These are phyloP conservation scores for Orthonychiurus folsomi DNA, from an alignment of 2,888 invertebrate species.

Conservation along the genomic window DNA sequence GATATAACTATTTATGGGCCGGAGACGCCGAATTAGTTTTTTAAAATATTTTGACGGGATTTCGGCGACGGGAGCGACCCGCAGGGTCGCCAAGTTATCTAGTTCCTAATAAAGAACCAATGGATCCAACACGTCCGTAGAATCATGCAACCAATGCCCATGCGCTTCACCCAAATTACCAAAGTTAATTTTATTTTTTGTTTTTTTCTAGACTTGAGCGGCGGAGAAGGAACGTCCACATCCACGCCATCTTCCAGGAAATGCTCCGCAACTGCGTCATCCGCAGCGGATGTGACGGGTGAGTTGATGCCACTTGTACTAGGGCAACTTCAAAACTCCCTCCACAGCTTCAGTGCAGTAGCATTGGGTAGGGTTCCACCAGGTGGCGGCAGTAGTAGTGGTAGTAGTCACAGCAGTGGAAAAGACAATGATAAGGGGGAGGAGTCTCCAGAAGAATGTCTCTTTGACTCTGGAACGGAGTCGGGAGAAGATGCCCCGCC, in stretches of 20 bases:
- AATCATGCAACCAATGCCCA: too few species aligned
- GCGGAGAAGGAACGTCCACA: neutral
- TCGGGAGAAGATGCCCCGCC: slow-evolving; percentile 54
- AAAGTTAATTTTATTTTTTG: neutral
- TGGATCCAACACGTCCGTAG: too few species aligned
- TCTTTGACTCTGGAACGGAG: slow-evolving; percentile 59
- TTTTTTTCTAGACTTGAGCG: neutral
- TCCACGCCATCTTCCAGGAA: neutral
- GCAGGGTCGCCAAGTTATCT: too few species aligned
- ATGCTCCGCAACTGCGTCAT: too few species aligned
- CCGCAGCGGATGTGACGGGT: slow-evolving; percentile 34
- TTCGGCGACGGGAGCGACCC: too few species aligned
- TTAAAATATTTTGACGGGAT: too few species aligned
- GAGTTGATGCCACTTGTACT: slow-evolving; percentile 41
- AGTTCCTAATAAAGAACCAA: too few species aligned
- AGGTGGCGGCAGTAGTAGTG: slow-evolving; percentile 18
- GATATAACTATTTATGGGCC: too few species aligned
- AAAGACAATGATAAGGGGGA: slow-evolving; percentile 47
- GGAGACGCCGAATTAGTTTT: too few species aligned
- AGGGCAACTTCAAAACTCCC: slow-evolving; percentile 39
- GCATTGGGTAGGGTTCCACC: slow-evolving; percentile 20
- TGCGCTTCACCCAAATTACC: neutral
- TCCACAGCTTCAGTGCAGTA: slow-evolving; percentile 27
- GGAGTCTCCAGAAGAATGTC: slow-evolving; percentile 43
- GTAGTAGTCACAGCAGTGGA: neutral